phyloP scores from a whole-genome alignment of 2,888 invertebrate genomes.

The Aplocera efformata region DNA sequence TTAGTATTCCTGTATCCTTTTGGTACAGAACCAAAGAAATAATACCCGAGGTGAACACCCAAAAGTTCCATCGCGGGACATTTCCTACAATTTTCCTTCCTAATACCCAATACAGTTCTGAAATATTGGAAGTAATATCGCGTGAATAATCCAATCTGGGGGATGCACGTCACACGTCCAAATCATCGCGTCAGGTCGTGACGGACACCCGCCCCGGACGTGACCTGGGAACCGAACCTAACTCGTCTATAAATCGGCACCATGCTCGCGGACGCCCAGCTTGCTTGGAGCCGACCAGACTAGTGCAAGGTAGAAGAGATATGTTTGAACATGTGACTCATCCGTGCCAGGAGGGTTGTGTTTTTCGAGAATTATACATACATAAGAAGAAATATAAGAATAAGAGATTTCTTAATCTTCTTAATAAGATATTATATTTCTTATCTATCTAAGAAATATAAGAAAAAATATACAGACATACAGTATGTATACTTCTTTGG shows the following conservation, averaged over 20 bases:
- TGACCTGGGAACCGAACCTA: constrained; percentile 65
- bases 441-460: too few relatives aligned
- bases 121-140: constrained; percentile 31
- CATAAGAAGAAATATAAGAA: too few relatives aligned
- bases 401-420: too few relatives aligned
- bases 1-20: too few relatives aligned
- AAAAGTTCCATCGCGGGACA: not conserved
- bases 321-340: too few relatives aligned
- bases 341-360: too few relatives aligned
- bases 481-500: too few relatives aligned
- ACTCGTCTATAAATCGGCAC: constrained; percentile 64
- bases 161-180: constrained; percentile 60
- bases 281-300: constrained; percentile 21
- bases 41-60: too few relatives aligned
- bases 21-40: too few relatives aligned
- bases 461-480: too few relatives aligned
- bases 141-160: constrained; percentile 28
- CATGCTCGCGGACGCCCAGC: constrained; percentile 41
- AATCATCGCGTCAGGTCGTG: constrained; percentile 71
- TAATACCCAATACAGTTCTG: constrained; percentile 22
- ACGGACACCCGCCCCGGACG: constrained; percentile 68
- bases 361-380: too few relatives aligned
- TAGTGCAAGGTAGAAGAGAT: constrained; percentile 2
- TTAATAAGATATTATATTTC: too few relatives aligned
- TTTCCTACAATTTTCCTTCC: constrained; percentile 3